Evolutionary conservation across 1,140 invertebrate species (phyloP).

Genomic region (Caenorhabditis tropicalis): DNA sequence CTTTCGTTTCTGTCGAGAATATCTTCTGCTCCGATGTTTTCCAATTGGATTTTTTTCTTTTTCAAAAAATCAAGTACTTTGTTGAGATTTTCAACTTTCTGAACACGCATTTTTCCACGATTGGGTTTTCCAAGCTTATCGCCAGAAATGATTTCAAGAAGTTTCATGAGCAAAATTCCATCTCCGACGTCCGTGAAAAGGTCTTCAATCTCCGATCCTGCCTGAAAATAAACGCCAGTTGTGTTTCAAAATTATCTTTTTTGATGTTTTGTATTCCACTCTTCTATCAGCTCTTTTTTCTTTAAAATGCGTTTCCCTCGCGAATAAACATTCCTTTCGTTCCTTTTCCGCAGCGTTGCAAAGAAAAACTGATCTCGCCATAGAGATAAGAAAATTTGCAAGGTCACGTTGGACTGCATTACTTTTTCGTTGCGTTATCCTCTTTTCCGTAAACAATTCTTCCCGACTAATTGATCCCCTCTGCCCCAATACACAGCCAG

Average conservation of each 20-base stretch:
- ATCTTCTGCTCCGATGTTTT: constrained; percentile 98
- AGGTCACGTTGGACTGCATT: constrained; percentile 33
- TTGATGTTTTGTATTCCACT: neutral
- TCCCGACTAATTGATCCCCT: constrained; percentile 29
- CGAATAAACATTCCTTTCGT: neutral
- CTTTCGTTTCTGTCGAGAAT: constrained; percentile 94
- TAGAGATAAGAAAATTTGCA: constrained; percentile 5
- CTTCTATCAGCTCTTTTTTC: neutral
- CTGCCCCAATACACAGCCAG: too few relatives aligned
- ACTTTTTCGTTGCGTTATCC: neutral
- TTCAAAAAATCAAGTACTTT: constrained; percentile 95
- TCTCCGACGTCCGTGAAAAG: constrained; percentile 94
- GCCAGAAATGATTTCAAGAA: constrained; percentile 97
- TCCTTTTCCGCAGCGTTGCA: neutral
- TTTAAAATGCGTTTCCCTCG: neutral
- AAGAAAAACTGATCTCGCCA: constrained; percentile 18
- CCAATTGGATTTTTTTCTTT: constrained; percentile 77
- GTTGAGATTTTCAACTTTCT: constrained; percentile 99
- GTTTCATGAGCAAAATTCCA: constrained; percentile 90
- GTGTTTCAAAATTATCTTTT: neutral
- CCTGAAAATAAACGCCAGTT: constrained; percentile 68
- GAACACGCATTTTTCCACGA: constrained; percentile 91
- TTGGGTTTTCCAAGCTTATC: constrained; percentile 96
- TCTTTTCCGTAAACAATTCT: constrained; percentile 34
- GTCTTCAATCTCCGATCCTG: constrained; percentile 94